Conservation (phyloP, 2,113 vertebrate species). For the Tautogolabrus adspersus region DNA sequence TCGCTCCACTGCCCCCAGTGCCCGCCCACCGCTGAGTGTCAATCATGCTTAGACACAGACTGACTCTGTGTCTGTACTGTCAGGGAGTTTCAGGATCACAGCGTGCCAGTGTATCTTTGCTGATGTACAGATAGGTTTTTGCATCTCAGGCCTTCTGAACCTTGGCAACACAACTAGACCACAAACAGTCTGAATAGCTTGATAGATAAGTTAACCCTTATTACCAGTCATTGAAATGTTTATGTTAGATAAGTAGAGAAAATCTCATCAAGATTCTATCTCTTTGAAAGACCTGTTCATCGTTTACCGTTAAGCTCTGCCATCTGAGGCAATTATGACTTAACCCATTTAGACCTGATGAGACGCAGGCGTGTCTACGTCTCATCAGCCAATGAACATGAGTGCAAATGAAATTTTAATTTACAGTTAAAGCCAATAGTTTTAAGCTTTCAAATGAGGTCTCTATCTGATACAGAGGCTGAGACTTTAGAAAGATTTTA, state of each 20-base stretch:
- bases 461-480: too few species aligned
- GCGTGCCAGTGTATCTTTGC: background rate
- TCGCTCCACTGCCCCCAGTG: slow-evolving; percentile 78
- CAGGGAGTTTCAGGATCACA: slow-evolving; percentile 14
- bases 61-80: slow-evolving; percentile 52
- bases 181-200: slow-evolving; percentile 1
- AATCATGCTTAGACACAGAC: slow-evolving; percentile 74
- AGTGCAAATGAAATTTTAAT: too few species aligned
- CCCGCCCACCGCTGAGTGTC: slow-evolving; percentile 75
- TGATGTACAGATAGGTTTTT: slow-evolving; percentile 11
- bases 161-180: background rate
- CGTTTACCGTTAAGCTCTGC: background rate
- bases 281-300: background rate
- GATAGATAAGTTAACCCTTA: slow-evolving; percentile 1
- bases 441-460: too few species aligned
- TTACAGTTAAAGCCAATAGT: too few species aligned
- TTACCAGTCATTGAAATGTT: background rate
- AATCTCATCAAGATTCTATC: background rate
- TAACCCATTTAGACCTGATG: too few species aligned
- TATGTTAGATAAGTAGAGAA: background rate
- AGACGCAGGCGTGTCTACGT: too few species aligned
- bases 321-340: background rate
- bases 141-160: slow-evolving; percentile 8
- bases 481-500: too few species aligned
- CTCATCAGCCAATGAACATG: too few species aligned